Evolutionary conservation across 2,888 invertebrate species (phyloP).

Genomic region (Ochropleura plecta): DNA sequence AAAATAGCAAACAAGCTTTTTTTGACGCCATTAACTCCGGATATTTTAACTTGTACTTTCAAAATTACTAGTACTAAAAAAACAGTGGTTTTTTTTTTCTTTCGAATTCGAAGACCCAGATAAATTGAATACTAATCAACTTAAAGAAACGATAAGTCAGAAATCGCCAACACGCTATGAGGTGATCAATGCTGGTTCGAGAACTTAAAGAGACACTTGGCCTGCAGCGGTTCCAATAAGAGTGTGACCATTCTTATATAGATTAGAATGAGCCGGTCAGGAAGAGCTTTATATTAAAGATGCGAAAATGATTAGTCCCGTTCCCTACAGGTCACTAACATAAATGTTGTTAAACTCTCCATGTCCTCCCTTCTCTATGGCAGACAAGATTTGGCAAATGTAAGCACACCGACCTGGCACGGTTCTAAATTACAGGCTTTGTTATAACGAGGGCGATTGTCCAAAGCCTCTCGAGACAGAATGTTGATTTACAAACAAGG

Average conservation of each 20-base stretch:
- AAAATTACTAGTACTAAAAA: background rate
- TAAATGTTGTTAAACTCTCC: background rate
- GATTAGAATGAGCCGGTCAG: background rate
- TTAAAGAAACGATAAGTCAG: background rate
- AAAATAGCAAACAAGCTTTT: background rate
- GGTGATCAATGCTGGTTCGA: background rate
- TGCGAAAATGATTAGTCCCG: background rate
- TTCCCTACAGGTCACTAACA: background rate
- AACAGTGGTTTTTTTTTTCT: background rate
- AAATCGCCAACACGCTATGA: background rate
- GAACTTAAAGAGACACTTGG: background rate
- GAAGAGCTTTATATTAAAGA: background rate
- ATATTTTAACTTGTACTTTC: background rate
- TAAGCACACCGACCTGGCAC: slow-evolving; percentile 11
- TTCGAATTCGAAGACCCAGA: background rate
- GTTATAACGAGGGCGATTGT: slow-evolving; percentile 38
- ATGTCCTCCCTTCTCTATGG: slow-evolving; percentile 8
- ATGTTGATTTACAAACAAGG: slow-evolving; percentile 26
- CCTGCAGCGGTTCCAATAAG: background rate
- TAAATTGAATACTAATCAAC: background rate
- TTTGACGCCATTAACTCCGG: background rate
- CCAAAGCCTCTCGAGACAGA: slow-evolving; percentile 2
- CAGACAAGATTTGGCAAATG: slow-evolving; percentile 38
- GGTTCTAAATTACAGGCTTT: slow-evolving; percentile 38
- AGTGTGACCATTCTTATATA: background rate